Base-by-base conservation (phyloP, 2,797 vertebrate species). In the Lutjanus campechanus region DNA sequence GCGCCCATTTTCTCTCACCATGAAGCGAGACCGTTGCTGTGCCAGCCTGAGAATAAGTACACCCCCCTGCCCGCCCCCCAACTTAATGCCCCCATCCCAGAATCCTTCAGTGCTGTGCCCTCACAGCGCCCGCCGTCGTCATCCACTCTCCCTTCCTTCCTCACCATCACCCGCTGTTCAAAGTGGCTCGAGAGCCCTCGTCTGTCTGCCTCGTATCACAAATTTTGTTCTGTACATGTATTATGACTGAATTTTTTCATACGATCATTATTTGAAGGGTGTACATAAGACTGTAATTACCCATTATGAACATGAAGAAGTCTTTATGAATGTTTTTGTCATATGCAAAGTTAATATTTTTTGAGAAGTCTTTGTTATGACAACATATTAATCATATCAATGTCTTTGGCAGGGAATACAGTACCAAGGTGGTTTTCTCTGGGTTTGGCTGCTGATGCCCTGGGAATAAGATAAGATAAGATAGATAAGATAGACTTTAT, bases 11-110 rank as follows among this genome's bases (percentile, higher is more conserved):
- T 92, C 86, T 83, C 84, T 88, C 89, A 91, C 85, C 90, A 77
- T 90, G 90, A 94, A 94, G 92, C 79, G 82, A 94, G 89, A 93
- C 90, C 62, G 70, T 92, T 93, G 86, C 88, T 87, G 90, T 93
- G 93, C 94, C 89, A 93, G 90, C 88, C 78, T 86, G 67, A 83
- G 86, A 90, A 89, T 61, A 19, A 79, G 49, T 12, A 65, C 82
- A 53, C 63, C 50, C 54, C 36, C 53, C 16, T 65, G 64, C 68
- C 65, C 43, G 7, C 19, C 69, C 19, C 2, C 56, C 79, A 77
- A 82, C 69, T 69, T 73, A 83, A 77, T 82, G 86, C 82, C 86
- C 80, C 74, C 6, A 1, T 88, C 88, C 89, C 89, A 89, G 74
- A 91, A 90, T 85, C 69, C 83, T 25, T 76, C 75, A 64, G 77